phyloP scores from a whole-genome alignment of 2,888 invertebrate genomes.

The Napeogenes sylphis region DNA sequence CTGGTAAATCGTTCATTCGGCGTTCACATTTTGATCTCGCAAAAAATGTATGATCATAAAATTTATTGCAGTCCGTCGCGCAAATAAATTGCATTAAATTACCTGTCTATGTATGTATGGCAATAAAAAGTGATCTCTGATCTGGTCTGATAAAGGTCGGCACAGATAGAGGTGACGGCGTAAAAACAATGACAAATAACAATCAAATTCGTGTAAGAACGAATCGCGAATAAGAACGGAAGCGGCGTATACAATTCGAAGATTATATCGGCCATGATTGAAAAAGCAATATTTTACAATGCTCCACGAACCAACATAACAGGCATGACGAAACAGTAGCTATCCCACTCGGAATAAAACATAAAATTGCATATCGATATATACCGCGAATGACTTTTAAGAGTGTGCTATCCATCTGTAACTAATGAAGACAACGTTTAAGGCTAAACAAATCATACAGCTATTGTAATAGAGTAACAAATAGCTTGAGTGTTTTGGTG shows the following conservation, averaged over 20 bases:
- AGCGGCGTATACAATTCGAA: slow-evolving; percentile 22
- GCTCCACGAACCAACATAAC: slow-evolving; percentile 6
- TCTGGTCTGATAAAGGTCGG: slow-evolving; percentile 9
- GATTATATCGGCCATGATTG: slow-evolving; percentile 20
- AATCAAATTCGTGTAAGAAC: slow-evolving; percentile 24
- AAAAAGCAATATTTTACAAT: slow-evolving; percentile 14
- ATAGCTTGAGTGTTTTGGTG: not conserved
- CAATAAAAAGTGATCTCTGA: slow-evolving; percentile 15
- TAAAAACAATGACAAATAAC: slow-evolving; percentile 22
- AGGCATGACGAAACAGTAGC: slow-evolving; percentile 4
- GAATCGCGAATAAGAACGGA: slow-evolving; percentile 22
- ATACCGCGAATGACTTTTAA: slow-evolving; percentile 5
- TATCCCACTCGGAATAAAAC: slow-evolving; percentile 1
- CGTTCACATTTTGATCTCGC: slow-evolving; percentile 15
- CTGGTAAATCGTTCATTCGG: slow-evolving; percentile 23
- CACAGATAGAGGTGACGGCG: slow-evolving; percentile 14
- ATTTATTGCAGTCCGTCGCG: slow-evolving; percentile 22
- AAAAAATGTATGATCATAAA: slow-evolving; percentile 22
- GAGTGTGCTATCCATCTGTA: slow-evolving; percentile 7
- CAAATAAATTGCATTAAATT: slow-evolving; percentile 12
- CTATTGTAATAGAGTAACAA: not conserved
- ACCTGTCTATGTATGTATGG: not conserved
- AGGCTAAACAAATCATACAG: not conserved
- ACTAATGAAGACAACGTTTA: not conserved
- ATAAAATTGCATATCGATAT: slow-evolving; percentile 1